Evolutionary conservation across 2,888 invertebrate species (phyloP), one percentile per base, ranked within the genome.

Genomic region (Listrodromus nycthemerus): DNA sequence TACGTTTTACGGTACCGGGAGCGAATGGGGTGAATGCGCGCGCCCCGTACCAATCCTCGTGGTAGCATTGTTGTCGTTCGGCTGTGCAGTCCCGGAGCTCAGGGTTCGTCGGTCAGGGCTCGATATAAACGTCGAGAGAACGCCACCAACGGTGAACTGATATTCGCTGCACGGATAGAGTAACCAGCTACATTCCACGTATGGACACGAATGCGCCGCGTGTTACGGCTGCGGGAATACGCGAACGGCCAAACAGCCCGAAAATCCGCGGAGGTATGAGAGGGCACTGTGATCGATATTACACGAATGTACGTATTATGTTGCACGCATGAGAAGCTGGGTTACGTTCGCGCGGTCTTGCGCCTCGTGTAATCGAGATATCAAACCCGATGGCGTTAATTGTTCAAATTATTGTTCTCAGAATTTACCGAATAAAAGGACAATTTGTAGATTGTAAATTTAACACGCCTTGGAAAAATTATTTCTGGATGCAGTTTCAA

Each of bases 31-130:
- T 16, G 69, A 77, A 13, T 27, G 45, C 19, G 41, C 55, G 13
- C 52, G n/a, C 41, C 27, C 37, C 13, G 58, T 61, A n/a, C 61
- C 61, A 63, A 63, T 48, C 61, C 69, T 78, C 63, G 58, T 1
- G 50, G 70, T 37, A 48, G 70, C 70, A 78, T 71, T 71, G 78
- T 70, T 70, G 33, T 50, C n/a, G 63, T 52, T 37, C 45, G 16
- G 58, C 27, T 30, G 70, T 45, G 50, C 50, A 37, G 63, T 78
- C 63, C 33, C n/a, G 50, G 61, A 61, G 63, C 70, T 71, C 69
- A 41, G 41, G 41, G 41, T 41, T 41, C 41, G 41, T 16, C 41
- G 41, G 41, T 41, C 41, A 41, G 41, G 41, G 24, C 58, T 5
- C 6, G 76, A 58, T 24, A 21, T 33, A 71, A 16, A 33, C 70